Conservation (phyloP, 2,113 vertebrate species). For the Scartelaos histophorus region DNA sequence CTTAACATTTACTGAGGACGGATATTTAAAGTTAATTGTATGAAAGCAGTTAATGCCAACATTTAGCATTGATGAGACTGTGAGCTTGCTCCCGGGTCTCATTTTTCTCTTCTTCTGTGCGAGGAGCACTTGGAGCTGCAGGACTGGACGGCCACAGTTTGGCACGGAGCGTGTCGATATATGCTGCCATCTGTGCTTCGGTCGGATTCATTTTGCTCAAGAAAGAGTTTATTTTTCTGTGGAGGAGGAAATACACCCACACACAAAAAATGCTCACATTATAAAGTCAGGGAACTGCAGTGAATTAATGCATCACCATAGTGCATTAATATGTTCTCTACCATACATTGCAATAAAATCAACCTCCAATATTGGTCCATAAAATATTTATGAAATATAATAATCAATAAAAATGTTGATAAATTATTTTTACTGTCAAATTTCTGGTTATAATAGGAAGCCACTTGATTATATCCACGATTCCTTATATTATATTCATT, state of each 20-base stretch:
- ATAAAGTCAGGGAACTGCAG: background rate
- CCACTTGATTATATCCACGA: background rate
- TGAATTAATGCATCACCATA: background rate
- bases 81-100: conserved; percentile 66
- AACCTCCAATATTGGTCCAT: background rate
- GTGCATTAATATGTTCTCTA: background rate
- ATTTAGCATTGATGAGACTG: conserved; percentile 68
- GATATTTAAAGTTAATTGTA: background rate
- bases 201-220: conserved; percentile 70
- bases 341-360: background rate
- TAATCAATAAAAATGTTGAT: too few species aligned
- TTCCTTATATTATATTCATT: too few species aligned
- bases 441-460: background rate
- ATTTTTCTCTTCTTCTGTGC: conserved; percentile 62
- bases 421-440: too few species aligned
- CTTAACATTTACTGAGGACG: conserved; percentile 4
- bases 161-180: conserved; percentile 65
- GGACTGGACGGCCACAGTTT: conserved; percentile 64
- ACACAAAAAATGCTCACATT: background rate
- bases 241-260: background rate
- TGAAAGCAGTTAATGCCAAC: conserved; percentile 34
- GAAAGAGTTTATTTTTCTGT: conserved; percentile 74
- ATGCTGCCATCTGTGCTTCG: conserved; percentile 63
- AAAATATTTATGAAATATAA: too few species aligned
- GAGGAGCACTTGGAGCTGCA: conserved; percentile 16